A percentile compares a stretch with the other conserved stretches of the same genome.
Conservation (phyloP, 2,113 vertebrate species). For the Sinosuthora webbiana region DNA sequence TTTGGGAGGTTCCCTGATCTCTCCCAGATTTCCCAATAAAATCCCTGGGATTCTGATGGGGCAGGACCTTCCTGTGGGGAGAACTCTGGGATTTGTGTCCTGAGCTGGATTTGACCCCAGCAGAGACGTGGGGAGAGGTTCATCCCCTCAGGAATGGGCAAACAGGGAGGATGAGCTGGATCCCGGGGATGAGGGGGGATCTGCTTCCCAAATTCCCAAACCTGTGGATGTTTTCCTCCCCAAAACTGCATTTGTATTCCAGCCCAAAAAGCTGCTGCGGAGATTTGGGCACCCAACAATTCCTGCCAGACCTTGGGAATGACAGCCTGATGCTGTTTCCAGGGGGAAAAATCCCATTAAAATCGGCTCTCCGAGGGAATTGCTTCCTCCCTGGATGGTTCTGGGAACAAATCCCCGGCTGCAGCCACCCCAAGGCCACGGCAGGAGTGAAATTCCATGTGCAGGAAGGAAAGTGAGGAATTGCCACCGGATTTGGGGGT, state of each 20-base stretch:
- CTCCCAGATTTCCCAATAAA: background rate
- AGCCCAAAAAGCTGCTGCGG: background rate
- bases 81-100: background rate
- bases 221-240: background rate
- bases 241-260: background rate
- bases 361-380: background rate
- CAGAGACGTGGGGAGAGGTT: background rate
- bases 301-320: background rate
- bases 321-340: conserved; percentile 12
- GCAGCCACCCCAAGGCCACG: too few species aligned
- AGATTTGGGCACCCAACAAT: background rate
- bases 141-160: background rate
- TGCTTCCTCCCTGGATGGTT: fast-evolving
- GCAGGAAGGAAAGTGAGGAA: background rate
- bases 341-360: conserved; percentile 5
- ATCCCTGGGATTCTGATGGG: fast-evolving
- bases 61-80: background rate
- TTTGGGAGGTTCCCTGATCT: background rate
- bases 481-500: background rate
- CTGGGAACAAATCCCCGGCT: background rate
- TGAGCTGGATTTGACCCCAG: background rate
- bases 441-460: background rate
- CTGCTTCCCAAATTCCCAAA: background rate
- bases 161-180: background rate
- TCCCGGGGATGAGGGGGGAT: background rate